Conservation (phyloP, 2,113 vertebrate genomes). For the Trachemys scripta region DNA sequence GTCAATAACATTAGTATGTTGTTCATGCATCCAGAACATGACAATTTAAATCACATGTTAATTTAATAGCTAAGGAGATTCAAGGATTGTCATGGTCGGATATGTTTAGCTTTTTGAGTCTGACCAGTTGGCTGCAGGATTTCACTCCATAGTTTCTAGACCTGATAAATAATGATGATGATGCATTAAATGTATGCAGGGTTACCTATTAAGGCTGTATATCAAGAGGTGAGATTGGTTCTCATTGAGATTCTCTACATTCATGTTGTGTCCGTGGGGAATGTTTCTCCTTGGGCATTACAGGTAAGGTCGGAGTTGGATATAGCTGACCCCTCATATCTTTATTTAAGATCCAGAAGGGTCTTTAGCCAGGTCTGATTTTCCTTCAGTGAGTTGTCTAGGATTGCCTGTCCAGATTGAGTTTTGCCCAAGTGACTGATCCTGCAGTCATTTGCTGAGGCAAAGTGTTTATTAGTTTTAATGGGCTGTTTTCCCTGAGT, state of each 20-base stretch:
- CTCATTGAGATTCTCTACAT: not conserved
- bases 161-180: not conserved
- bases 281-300: fast-evolving
- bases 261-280: fast-evolving
- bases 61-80: not conserved
- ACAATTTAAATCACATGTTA: not conserved
- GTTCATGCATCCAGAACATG: not conserved
- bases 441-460: not conserved
- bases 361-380: not conserved
- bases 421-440: not conserved
- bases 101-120: not conserved
- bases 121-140: not conserved
- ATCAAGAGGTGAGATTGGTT: not conserved
- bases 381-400: not conserved
- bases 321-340: not conserved
- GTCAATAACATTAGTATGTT: not conserved
- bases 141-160: not conserved
- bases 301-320: fast-evolving
- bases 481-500: not conserved
- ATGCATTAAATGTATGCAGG: not conserved
- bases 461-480: not conserved
- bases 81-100: not conserved
- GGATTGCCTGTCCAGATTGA: not conserved
- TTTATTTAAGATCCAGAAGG: not conserved
- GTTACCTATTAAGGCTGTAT: fast-evolving